Evolutionary conservation across 2,797 vertebrate genomes (phyloP), one percentile per base, ranked within the genome.

Genomic region (Cygnus olor): DNA sequence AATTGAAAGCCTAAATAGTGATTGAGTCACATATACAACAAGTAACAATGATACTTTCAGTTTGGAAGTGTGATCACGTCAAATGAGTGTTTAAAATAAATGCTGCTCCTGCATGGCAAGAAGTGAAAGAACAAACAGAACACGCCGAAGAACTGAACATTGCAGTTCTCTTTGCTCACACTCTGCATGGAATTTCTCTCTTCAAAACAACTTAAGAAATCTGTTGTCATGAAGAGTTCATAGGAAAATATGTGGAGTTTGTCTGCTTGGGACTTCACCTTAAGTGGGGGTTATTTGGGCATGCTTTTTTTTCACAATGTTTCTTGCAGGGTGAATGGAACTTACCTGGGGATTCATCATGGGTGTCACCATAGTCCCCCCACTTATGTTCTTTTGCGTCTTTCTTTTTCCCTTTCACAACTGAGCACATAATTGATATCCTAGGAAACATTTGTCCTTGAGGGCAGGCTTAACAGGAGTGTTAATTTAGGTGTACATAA

Each of bases 211-310:
- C 54, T 64, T 90, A 63, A 58, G 34, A 91, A 89, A 84, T 82
- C 53, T 70, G 51, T 66, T 25, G 34, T 85, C 73, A 85, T 71
- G 85, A 90, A 42, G 6, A 89, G 18, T 92, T 90, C 93, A 77
- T 88, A 74, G 77, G 94, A 96, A 92, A 94, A 93, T 70, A 85
- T 58, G 85, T 70, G 36, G 27, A 63, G 44, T 92, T 73, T 74
- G 9, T 30, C 71, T 94, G 45, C 68, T 80, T 73, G 8, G 36
- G 78, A 74, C 40, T 21, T 86, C 3, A 6, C 61, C 58, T 90
- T 66, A 66, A 66, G 24, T 53, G 14, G 22, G 14, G 14, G 63
- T 63, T 86, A 36, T 90, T 94, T 90, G 80, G 24, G 4, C 7
- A 15, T 34, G 18, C 0, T 65, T 42, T 79, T 92, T 92, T 85